Percentiles rank a stretch among this genome's conserved stretches.
Evolutionary conservation across 2,113 vertebrate genomes (phyloP).

Genomic region (Planiliza haematocheilus): DNA sequence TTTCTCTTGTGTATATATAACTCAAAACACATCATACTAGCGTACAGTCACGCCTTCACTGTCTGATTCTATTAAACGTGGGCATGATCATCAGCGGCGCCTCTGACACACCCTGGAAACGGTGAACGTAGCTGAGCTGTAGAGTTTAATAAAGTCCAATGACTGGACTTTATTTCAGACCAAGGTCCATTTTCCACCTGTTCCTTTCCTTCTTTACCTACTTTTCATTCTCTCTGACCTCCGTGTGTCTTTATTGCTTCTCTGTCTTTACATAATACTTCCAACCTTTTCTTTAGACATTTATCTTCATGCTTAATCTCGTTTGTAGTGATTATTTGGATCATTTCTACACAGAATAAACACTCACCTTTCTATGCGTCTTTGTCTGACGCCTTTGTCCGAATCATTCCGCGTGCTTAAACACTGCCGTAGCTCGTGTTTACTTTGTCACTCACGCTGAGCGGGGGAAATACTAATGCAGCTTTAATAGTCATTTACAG

Average conservation of each 20-base stretch:
- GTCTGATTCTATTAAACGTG: not conserved
- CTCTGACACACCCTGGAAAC: constrained; percentile 72
- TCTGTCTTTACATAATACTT: not conserved
- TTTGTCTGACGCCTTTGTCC: not conserved
- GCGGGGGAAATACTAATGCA: constrained; percentile 6
- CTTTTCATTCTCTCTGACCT: not conserved
- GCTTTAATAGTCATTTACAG: not conserved
- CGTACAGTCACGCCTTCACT: not conserved
- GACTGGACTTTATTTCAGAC: constrained; percentile 42
- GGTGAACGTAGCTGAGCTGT: constrained; percentile 38
- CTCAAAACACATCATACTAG: not conserved
- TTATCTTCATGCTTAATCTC: not conserved
- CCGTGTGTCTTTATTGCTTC: not conserved
- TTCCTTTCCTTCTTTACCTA: not conserved
- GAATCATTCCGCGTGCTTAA: not conserved
- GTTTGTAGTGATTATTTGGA: not conserved
- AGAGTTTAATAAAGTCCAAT: constrained; percentile 26
- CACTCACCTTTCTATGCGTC: not conserved
- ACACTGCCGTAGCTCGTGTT: not conserved
- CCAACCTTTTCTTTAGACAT: not conserved
- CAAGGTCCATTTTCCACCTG: constrained; percentile 42
- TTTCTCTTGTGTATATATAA: not conserved
- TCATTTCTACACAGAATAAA: not conserved
- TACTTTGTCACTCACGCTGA: constrained; percentile 3
- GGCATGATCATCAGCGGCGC: constrained; percentile 1